Percentiles rank a stretch among this genome's conserved stretches.
Evolutionary conservation across 2,797 vertebrate species (phyloP).

Genomic region (Periparus ater): DNA sequence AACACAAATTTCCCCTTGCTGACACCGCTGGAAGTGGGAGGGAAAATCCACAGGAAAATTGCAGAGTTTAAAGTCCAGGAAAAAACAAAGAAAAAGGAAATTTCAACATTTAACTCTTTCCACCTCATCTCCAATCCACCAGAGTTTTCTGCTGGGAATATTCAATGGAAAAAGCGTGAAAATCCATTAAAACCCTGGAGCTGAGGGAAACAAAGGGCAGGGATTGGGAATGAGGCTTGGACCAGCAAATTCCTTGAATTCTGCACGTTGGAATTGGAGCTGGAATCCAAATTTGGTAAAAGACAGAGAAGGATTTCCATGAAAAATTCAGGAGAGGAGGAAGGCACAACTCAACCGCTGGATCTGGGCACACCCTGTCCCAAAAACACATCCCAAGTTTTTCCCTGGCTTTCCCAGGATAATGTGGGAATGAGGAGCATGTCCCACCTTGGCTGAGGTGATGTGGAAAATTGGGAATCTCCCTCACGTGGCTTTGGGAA

Average conservation of each 20-base stretch:
- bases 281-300: neutral
- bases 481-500: neutral
- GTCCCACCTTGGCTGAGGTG: neutral
- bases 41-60: neutral
- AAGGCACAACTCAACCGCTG: neutral
- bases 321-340: neutral
- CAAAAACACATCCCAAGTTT: neutral
- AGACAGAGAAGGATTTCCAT: rapidly evolving
- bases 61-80: rapidly evolving
- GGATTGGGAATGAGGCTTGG: neutral
- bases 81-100: neutral
- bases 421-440: neutral
- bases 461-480: neutral
- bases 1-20: neutral
- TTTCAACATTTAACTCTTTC: neutral
- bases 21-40: neutral
- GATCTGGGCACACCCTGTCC: rapidly evolving
- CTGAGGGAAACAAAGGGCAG: neutral
- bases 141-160: neutral
- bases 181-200: neutral
- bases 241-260: neutral
- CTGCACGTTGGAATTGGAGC: rapidly evolving
- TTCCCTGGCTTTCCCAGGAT: neutral
- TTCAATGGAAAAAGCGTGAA: neutral
- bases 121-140: neutral